Evolutionary conservation across 2,113 vertebrate genomes (phyloP).

Genomic region (Sturnira hondurensis): DNA sequence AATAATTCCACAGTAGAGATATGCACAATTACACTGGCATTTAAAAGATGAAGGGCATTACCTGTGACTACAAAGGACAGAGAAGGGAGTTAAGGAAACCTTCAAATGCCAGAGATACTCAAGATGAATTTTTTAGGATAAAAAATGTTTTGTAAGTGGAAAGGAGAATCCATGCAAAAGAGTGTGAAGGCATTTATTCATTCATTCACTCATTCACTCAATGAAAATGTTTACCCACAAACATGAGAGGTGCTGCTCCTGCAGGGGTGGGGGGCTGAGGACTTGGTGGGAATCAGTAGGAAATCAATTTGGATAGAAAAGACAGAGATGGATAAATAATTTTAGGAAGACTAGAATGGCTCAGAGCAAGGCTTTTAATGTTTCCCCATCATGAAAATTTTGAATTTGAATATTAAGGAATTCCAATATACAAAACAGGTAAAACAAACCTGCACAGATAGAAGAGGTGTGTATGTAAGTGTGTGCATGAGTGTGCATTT

Average conservation of each 20-base stretch:
- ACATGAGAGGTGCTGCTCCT: rapidly evolving
- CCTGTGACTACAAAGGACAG: not conserved
- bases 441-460: not conserved
- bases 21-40: rapidly evolving
- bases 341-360: not conserved
- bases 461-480: not conserved
- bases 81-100: too few relatives aligned
- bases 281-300: not conserved
- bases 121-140: not conserved
- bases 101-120: not conserved
- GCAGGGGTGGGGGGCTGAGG: not conserved
- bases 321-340: not conserved
- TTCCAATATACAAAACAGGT: not conserved
- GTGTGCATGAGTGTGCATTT: not conserved
- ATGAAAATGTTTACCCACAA: too few relatives aligned
- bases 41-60: not conserved
- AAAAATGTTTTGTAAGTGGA: not conserved
- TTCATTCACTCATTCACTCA: not conserved
- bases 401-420: not conserved
- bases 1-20: not conserved
- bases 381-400: not conserved
- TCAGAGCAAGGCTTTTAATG: not conserved
- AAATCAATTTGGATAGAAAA: not conserved
- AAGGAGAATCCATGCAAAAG: not conserved
- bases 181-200: not conserved